These are phyloP conservation scores for Acropora tenuis DNA, from an alignment of 64 coral and sea anemone genomes.

Conservation along the genomic window DNA sequence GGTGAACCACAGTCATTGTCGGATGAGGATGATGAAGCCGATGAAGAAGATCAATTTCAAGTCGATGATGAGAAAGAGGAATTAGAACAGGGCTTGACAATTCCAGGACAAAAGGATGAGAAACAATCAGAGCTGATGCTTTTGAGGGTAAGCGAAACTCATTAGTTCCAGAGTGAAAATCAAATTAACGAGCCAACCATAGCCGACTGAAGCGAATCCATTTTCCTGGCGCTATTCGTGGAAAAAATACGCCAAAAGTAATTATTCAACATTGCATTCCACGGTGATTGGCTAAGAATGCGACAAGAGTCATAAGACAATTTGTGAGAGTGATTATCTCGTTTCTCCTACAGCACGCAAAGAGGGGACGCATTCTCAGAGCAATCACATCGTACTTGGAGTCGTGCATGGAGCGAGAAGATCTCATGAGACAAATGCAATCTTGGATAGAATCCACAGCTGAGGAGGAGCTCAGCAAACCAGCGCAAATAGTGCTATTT, in stretches of 20 bases:
- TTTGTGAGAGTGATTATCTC: background rate
- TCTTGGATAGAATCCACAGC: slow-evolving; percentile 69
- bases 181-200: too few species aligned
- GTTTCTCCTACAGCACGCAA: slow-evolving; percentile 42
- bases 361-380: slow-evolving; percentile 41
- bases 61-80: background rate
- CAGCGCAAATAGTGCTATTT: slow-evolving; percentile 23
- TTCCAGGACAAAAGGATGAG: background rate
- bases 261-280: too few species aligned
- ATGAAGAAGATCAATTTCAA: background rate
- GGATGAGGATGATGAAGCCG: background rate
- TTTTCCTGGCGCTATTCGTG: too few species aligned
- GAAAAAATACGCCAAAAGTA: too few species aligned
- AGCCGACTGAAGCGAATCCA: too few species aligned
- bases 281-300: too few species aligned
- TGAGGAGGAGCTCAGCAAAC: slow-evolving; percentile 65
- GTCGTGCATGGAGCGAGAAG: slow-evolving; percentile 69
- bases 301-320: too few species aligned
- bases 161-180: background rate
- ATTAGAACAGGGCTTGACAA: background rate
- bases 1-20: background rate
- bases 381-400: slow-evolving; percentile 71
- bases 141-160: background rate
- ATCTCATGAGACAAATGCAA: slow-evolving; percentile 76
- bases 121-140: background rate